Conservation (phyloP, 2,797 vertebrate genomes). For the Macroramphosus scolopax region DNA sequence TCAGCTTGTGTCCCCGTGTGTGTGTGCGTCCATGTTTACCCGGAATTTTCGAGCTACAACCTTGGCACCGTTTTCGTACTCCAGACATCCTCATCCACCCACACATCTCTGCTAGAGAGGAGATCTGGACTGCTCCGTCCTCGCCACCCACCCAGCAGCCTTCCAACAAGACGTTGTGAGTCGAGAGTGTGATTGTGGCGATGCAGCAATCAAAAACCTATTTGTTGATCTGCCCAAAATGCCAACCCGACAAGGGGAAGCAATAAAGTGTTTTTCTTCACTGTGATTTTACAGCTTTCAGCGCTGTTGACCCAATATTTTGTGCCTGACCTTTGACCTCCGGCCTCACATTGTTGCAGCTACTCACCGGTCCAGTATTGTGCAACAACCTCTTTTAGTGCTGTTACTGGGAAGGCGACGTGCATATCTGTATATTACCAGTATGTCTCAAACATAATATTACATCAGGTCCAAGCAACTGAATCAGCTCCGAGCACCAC, state of each 20-base stretch:
- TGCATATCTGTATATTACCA: background rate
- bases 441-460: background rate
- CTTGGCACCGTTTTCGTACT: slow-evolving; percentile 66
- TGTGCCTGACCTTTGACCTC: slow-evolving; percentile 12
- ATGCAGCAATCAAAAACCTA: slow-evolving; percentile 43
- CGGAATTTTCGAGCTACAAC: slow-evolving; percentile 65
- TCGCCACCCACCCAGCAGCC: slow-evolving; percentile 58
- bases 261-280: slow-evolving; percentile 24
- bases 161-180: slow-evolving; percentile 53
- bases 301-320: slow-evolving; percentile 12
- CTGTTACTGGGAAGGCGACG: background rate
- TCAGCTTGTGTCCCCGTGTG: slow-evolving; percentile 11
- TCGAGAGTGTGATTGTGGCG: slow-evolving; percentile 19
- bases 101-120: slow-evolving; percentile 60
- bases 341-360: slow-evolving; percentile 5
- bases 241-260: slow-evolving; percentile 1
- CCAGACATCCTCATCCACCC: slow-evolving; percentile 69
- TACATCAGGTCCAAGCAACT: too few relatives aligned
- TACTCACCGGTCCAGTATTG: background rate
- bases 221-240: slow-evolving; percentile 26
- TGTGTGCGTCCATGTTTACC: slow-evolving; percentile 43
- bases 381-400: background rate
- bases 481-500: too few relatives aligned
- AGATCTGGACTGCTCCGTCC: slow-evolving; percentile 59
- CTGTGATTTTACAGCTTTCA: slow-evolving; percentile 15